Percentiles rank a stretch among this genome's conserved stretches.
Evolutionary conservation across 2,113 vertebrate genomes (phyloP).

Genomic region (Takifugu bimaculatus): DNA sequence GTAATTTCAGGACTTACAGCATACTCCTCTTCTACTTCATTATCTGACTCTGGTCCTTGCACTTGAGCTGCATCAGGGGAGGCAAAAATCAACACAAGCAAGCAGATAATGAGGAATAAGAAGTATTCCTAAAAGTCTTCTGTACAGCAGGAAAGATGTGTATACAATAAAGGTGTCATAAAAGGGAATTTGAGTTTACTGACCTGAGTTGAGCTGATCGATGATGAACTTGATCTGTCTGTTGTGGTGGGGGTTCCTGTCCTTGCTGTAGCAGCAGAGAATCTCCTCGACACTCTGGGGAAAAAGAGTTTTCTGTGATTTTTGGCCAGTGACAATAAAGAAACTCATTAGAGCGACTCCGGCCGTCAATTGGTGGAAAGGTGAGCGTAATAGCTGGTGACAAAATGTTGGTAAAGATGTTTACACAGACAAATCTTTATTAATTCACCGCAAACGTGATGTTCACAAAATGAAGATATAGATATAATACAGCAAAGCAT

Average conservation of each 20-base stretch:
- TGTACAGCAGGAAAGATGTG: neutral
- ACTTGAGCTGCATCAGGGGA: conserved; percentile 75
- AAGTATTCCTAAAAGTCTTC: neutral
- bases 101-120: neutral
- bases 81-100: neutral
- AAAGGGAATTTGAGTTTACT: conserved; percentile 3
- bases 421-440: neutral
- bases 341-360: too few relatives aligned
- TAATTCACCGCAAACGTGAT: neutral
- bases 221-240: conserved; percentile 93
- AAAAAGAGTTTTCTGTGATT: too few relatives aligned
- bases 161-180: neutral
- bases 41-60: conserved; percentile 82
- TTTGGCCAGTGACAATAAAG: too few relatives aligned
- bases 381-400: too few relatives aligned
- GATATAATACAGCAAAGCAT: too few relatives aligned
- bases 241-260: conserved; percentile 84
- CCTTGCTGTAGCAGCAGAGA: conserved; percentile 86
- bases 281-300: conserved; percentile 92
- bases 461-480: too few relatives aligned
- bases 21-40: conserved; percentile 90
- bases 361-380: too few relatives aligned
- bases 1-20: conserved; percentile 74
- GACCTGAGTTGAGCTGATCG: conserved; percentile 90
- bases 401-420: neutral